Base-by-base conservation (phyloP, 1,140 invertebrate genomes). In the Ericerus pela region DNA sequence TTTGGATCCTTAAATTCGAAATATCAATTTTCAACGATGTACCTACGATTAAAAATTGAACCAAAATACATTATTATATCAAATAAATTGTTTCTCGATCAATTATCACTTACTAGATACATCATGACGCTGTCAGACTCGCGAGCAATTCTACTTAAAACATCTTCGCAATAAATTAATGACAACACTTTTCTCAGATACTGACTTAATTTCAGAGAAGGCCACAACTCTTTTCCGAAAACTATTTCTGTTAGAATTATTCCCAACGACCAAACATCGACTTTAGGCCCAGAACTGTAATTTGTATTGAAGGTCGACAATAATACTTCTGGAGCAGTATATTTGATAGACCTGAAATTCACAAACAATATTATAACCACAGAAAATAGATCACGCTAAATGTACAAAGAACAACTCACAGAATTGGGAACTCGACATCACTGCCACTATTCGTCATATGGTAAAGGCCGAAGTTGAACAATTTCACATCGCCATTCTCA, bases 381-480 rank as follows among this genome's bases (percentile, higher is more conserved):
- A 51, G 0, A 59, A 54, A 62, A 59, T 57, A 62, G 18, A 20
- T 26, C 14, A 54, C 20, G 31, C 27, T 16, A 54, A 20, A 18
- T 5, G n/a, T 10, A 11, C 11, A 28, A 8, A 11, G 26, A 27
- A 26, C 41, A 55, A 73, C 73, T 72, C 75, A 90, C 81, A 89
- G 88, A 63, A 96, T 82, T 52, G 92, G 92, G 78, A 96, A 96
- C 12, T 84, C 79, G 6, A 96, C 88, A 69, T 85, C 79, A 62
- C 77, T 78, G 43, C 88, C 89, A 66, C 73, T 72, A 64, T 84
- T 81, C 20, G 91, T 95, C 82, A 96, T 93, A 65, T 88, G 82
- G 72, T 85, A 91, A 53, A 95, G 69, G 10, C 92, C 94, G 76
- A 88, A 96, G 70, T 94, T 92, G 62, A 88, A 89, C 27, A 97